These are phyloP conservation scores for Eubasilissa regina DNA, from an alignment of 1,140 invertebrate species.

Conservation along the genomic window DNA sequence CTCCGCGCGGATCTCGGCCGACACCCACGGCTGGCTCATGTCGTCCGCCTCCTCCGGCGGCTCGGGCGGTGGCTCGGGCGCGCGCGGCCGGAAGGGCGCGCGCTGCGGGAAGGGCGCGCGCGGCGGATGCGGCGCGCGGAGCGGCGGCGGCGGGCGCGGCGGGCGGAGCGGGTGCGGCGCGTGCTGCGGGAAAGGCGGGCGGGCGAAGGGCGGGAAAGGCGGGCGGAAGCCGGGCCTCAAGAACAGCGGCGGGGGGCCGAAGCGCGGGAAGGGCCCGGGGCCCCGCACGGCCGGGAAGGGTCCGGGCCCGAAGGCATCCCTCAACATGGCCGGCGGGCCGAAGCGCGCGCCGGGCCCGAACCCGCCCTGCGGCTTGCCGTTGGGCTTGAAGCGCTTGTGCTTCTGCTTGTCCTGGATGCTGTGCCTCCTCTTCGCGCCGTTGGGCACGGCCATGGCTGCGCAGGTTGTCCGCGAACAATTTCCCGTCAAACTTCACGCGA, in stretches of 20 bases:
- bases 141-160: neutral
- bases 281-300: neutral
- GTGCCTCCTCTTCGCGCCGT: constrained; percentile 17
- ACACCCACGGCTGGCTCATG: neutral
- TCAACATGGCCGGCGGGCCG: constrained; percentile 26
- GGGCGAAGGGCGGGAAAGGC: neutral
- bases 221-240: neutral
- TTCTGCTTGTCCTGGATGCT: constrained; percentile 2
- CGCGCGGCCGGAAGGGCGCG: neutral
- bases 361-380: constrained; percentile 2
- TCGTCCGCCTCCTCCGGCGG: neutral
- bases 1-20: constrained; percentile 31
- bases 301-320: constrained; percentile 10
- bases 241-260: neutral
- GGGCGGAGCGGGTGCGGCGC: neutral
- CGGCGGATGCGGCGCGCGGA: neutral
- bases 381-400: constrained; percentile 1
- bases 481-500: constrained; percentile 8
- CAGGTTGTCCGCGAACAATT: neutral
- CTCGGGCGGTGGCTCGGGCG: neutral
- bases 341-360: constrained; percentile 7
- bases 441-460: constrained; percentile 30
- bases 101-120: neutral
- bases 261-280: neutral
- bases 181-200: neutral